Conservation (phyloP, 2,113 vertebrate species). For the Eclectus roratus region DNA sequence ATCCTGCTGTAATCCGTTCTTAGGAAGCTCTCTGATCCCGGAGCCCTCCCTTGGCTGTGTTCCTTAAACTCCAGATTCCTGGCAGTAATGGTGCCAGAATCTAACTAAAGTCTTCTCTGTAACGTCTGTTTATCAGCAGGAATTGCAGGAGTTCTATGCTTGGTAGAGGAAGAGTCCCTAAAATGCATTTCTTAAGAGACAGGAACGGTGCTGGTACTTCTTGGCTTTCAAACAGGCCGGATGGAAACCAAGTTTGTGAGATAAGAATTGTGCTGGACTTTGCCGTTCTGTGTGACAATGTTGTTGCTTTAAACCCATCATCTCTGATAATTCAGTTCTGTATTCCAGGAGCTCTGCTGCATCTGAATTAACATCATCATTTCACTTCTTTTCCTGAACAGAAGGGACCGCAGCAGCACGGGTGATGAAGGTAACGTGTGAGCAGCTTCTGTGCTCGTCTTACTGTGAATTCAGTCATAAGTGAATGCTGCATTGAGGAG, state of each 20-base stretch:
- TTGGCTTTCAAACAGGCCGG: background rate
- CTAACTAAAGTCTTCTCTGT: background rate
- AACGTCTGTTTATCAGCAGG: background rate
- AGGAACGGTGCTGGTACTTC: background rate
- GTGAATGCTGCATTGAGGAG: rapidly evolving
- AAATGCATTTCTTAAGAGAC: background rate
- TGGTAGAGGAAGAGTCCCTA: background rate
- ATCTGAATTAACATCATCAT: background rate
- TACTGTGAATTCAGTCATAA: background rate
- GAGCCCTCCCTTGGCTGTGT: background rate
- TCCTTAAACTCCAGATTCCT: background rate
- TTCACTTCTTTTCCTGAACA: background rate
- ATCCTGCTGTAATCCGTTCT: background rate
- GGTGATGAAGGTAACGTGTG: background rate
- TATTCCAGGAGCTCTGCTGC: background rate
- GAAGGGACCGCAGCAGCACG: background rate
- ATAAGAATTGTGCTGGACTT: background rate
- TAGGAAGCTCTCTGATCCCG: background rate
- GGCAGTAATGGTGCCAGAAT: background rate
- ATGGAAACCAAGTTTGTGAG: background rate
- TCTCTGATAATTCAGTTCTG: background rate
- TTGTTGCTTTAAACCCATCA: background rate
- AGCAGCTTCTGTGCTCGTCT: background rate
- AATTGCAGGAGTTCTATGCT: background rate
- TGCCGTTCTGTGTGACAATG: rapidly evolving